phyloP scores from a whole-genome alignment of 2,113 vertebrate genomes.

The Oxygymnocypris stewartii region DNA sequence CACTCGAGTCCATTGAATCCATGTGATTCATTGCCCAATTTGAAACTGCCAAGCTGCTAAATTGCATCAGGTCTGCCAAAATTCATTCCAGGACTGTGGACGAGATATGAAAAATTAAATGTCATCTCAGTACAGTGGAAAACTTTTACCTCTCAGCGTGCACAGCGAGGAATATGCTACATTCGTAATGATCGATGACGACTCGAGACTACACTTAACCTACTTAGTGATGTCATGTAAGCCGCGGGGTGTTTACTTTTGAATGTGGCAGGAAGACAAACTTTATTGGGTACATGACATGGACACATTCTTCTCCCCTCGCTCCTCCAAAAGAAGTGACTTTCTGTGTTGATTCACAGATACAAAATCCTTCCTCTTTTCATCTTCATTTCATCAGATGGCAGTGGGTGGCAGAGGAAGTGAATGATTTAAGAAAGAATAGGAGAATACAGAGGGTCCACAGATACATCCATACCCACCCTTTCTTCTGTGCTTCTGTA shows the following conservation, averaged over 20 bases:
- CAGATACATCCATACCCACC: slow-evolving; percentile 58
- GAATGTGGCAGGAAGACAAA: slow-evolving; percentile 98
- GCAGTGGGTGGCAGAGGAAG: slow-evolving; percentile 76
- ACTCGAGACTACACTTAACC: slow-evolving; percentile 98
- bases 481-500: background rate
- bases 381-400: slow-evolving; percentile 5
- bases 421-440: slow-evolving; percentile 71
- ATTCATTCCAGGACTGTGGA: slow-evolving; percentile 99
- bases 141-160: slow-evolving; percentile 99
- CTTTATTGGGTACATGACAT: slow-evolving; percentile 99
- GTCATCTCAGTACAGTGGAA: slow-evolving; percentile 98
- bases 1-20: slow-evolving; percentile 96
- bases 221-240: slow-evolving; percentile 99
- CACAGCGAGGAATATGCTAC: slow-evolving; percentile 90
- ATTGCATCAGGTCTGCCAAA: slow-evolving; percentile 99
- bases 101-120: slow-evolving; percentile 99
- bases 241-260: slow-evolving; percentile 97
- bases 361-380: slow-evolving; percentile 77
- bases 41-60: slow-evolving; percentile 99
- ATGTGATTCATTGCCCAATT: slow-evolving; percentile 99
- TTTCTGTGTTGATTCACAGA: slow-evolving; percentile 99
- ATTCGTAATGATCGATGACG: slow-evolving; percentile 99
- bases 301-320: slow-evolving; percentile 81
- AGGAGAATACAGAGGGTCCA: slow-evolving; percentile 50
- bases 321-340: slow-evolving; percentile 95